Evolutionary conservation across 1,140 invertebrate species (phyloP).

Genomic region (Coelopa frigida): DNA sequence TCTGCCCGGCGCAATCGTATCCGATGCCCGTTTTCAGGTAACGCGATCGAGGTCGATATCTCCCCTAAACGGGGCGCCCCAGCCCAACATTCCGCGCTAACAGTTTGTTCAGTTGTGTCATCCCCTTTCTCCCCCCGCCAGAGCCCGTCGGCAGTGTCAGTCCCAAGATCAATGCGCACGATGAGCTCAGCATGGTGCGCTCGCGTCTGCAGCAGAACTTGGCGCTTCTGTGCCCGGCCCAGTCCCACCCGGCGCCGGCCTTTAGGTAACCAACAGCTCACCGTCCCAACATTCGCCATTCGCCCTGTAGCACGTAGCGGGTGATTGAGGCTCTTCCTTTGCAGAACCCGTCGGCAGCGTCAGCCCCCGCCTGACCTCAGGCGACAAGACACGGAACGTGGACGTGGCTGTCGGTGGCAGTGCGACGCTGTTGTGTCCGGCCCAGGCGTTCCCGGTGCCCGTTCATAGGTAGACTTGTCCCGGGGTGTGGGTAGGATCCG

Average conservation of each 20-base stretch:
- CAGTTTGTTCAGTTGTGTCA: neutral
- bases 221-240: conserved; percentile 62
- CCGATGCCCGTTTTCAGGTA: conserved; percentile 54
- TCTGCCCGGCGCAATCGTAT: conserved; percentile 56
- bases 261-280: conserved; percentile 54
- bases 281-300: conserved; percentile 12
- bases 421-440: conserved; percentile 55
- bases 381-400: conserved; percentile 39
- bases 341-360: conserved; percentile 61
- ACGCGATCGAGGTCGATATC: conserved; percentile 49
- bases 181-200: conserved; percentile 54
- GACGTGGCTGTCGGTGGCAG: conserved; percentile 21
- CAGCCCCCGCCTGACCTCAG: conserved; percentile 53
- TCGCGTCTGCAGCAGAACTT: conserved; percentile 47
- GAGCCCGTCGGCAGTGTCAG: conserved; percentile 46
- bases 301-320: too few relatives aligned
- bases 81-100: conserved; percentile 20
- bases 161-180: conserved; percentile 54
- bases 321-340: conserved; percentile 15
- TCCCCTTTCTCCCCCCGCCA: conserved; percentile 20
- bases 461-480: conserved; percentile 60
- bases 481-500: too few relatives aligned
- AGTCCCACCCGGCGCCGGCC: conserved; percentile 62
- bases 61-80: too few relatives aligned
- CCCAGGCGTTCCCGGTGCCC: conserved; percentile 60